phyloP scores from a whole-genome alignment of 1,140 invertebrate genomes.

The Drosophila jambulina region DNA sequence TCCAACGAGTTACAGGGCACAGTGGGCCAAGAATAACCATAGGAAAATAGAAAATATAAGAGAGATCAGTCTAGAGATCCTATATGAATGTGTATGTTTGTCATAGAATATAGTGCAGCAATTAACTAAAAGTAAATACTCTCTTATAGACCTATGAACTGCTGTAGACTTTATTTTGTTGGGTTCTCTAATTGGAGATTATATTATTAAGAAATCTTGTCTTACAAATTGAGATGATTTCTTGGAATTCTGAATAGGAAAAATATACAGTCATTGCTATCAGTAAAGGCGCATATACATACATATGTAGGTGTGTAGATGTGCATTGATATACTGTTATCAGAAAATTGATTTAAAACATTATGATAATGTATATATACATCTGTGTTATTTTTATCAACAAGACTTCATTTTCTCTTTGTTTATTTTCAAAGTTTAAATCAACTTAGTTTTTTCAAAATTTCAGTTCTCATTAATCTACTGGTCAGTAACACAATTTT shows the following conservation, averaged over 20 bases:
- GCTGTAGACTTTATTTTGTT: background rate
- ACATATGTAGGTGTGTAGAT: too few relatives aligned
- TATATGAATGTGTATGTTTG: background rate
- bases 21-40: constrained; percentile 21
- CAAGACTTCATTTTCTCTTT: background rate
- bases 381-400: background rate
- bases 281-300: background rate
- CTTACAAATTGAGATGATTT: background rate
- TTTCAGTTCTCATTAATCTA: too few relatives aligned
- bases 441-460: too few relatives aligned
- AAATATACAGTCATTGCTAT: background rate
- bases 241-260: background rate
- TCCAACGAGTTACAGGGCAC: constrained; percentile 20
- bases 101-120: background rate
- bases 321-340: background rate
- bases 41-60: constrained; percentile 7
- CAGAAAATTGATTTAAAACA: background rate
- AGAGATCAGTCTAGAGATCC: background rate
- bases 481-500: too few relatives aligned
- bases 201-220: background rate
- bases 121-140: background rate
- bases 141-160: background rate
- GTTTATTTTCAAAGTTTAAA: too few relatives aligned
- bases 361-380: too few relatives aligned
- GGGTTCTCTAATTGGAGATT: background rate